A percentile compares a stretch with the other conserved stretches of the same genome.
Conservation (phyloP, 2,113 vertebrate species). For the Tetrax tetrax region DNA sequence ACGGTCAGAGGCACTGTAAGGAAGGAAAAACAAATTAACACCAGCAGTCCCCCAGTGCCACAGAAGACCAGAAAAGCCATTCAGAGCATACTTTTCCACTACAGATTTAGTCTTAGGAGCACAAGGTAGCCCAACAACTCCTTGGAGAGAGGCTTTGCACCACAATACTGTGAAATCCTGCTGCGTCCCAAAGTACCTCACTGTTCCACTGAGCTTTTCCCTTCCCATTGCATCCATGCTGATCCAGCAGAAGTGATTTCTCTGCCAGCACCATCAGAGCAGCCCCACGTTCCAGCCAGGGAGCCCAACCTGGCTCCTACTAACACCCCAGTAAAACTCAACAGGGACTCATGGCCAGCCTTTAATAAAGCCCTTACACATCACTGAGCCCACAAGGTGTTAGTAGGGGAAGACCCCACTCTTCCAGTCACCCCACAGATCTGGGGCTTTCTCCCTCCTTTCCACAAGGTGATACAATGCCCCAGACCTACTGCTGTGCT, state of each 20-base stretch:
- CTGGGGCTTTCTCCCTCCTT: not conserved
- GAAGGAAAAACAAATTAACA: not conserved
- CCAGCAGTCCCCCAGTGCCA: not conserved
- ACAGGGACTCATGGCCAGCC: not conserved
- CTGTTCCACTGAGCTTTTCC: not conserved
- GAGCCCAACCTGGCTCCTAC: not conserved
- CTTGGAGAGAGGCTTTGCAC: not conserved
- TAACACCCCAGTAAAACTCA: not conserved
- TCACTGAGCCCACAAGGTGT: not conserved
- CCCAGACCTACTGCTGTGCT: not conserved
- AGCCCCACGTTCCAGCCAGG: not conserved
- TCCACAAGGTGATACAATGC: not conserved
- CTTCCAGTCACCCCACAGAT: not conserved
- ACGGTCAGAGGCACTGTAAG: slow-evolving; percentile 6
- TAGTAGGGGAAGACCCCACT: not conserved
- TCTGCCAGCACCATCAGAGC: not conserved
- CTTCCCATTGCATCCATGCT: not conserved
- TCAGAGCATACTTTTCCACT: not conserved
- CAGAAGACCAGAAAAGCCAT: not conserved
- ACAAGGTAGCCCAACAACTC: not conserved
- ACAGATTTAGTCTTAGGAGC: not conserved
- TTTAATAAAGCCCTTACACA: not conserved
- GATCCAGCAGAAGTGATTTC: not conserved
- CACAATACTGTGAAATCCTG: not conserved
- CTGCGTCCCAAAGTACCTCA: not conserved